Evolutionary conservation across 2,797 vertebrate species (phyloP).

Genomic region (Champsocephalus gunnari): DNA sequence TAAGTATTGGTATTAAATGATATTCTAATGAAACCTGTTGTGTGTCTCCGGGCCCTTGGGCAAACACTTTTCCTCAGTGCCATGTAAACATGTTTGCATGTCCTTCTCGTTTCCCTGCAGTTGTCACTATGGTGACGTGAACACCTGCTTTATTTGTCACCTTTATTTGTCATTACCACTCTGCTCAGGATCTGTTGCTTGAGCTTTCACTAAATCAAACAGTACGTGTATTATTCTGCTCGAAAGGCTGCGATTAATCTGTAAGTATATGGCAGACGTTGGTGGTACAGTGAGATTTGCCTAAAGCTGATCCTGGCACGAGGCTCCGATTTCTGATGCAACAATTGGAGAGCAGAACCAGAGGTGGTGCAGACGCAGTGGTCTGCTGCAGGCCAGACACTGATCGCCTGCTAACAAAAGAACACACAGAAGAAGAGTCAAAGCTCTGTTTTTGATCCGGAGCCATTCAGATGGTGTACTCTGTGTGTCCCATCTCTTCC

Average conservation of each 20-base stretch:
- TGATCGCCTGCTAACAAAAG: conserved; percentile 72
- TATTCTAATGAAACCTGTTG: conserved; percentile 58
- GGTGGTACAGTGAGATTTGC: conserved; percentile 43
- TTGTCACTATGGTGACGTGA: conserved; percentile 71
- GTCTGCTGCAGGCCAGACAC: conserved; percentile 68
- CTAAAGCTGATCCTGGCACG: conserved; percentile 55
- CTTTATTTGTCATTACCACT: conserved; percentile 22
- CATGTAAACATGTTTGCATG: conserved; percentile 82
- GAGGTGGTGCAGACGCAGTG: conserved; percentile 44
- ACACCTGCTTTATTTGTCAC: conserved; percentile 60
- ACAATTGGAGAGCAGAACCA: conserved; percentile 53
- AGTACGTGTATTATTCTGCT: neutral
- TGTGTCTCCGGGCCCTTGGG: conserved; percentile 56
- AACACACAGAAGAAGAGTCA: conserved; percentile 63
- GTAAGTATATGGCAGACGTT: conserved; percentile 10
- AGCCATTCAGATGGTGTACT: conserved; percentile 21
- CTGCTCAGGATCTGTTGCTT: conserved; percentile 24
- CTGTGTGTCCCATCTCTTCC: conserved; percentile 17
- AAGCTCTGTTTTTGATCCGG: conserved; percentile 50
- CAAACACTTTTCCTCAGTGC: conserved; percentile 58
- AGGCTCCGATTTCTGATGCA: conserved; percentile 67
- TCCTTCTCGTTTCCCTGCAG: conserved; percentile 57
- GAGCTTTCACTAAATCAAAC: conserved; percentile 10
- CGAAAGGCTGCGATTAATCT: conserved; percentile 31
- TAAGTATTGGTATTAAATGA: conserved; percentile 41